Conservation (phyloP, 2,113 vertebrate species). For the Entomyzon cyanotis region DNA sequence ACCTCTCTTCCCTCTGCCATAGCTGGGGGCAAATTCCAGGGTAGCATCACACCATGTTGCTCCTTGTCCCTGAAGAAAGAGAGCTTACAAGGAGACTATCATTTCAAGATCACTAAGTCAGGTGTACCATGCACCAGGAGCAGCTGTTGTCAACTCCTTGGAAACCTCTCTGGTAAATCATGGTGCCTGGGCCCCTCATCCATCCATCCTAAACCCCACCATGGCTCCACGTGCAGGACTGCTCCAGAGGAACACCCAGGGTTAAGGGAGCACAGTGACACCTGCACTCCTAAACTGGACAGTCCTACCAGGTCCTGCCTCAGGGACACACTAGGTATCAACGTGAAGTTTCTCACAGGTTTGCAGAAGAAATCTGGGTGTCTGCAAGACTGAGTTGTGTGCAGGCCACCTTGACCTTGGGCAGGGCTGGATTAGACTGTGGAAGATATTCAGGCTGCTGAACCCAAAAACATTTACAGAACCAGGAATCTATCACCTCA, state of each 20-base stretch:
- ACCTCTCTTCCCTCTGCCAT: not conserved
- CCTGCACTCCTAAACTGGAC: not conserved
- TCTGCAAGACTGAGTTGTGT: not conserved
- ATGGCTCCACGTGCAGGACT: fast-evolving
- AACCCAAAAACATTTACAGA: not conserved
- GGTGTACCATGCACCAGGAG: not conserved
- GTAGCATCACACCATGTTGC: not conserved
- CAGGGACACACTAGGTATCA: not conserved
- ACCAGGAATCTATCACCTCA: not conserved
- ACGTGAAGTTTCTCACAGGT: not conserved
- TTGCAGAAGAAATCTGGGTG: not conserved
- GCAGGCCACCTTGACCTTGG: not conserved
- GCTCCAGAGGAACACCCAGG: not conserved
- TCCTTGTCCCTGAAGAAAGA: not conserved
- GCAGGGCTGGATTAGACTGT: not conserved
- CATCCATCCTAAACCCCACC: not conserved
- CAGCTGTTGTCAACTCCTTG: not conserved
- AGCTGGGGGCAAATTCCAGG: not conserved
- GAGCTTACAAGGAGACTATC: not conserved
- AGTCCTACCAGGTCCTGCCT: not conserved
- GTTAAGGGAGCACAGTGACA: not conserved
- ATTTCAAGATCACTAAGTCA: not conserved
- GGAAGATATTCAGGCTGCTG: not conserved
- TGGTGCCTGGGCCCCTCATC: not conserved
- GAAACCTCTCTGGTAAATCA: not conserved